These are phyloP conservation scores for Neoseiulus cucumeris DNA, from an alignment of 1,140 invertebrate species.

Conservation along the genomic window DNA sequence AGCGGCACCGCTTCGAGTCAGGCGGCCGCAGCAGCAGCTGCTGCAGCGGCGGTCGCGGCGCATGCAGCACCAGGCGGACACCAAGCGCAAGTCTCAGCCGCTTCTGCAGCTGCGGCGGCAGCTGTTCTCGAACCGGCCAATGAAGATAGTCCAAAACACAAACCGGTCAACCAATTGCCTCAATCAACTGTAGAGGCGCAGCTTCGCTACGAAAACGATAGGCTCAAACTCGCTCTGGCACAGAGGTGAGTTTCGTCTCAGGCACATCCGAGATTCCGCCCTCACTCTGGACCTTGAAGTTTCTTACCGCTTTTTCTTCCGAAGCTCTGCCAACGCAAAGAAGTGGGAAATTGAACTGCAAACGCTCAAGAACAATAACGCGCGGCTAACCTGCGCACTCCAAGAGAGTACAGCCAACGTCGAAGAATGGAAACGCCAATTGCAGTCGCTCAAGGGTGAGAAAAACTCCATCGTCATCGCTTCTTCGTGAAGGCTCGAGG, in stretches of 20 bases:
- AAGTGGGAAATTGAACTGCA: conserved; percentile 95
- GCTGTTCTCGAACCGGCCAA: conserved; percentile 15
- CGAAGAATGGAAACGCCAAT: conserved; percentile 91
- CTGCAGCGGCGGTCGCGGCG: conserved; percentile 34
- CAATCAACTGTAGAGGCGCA: conserved; percentile 49
- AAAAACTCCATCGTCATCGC: too few relatives aligned
- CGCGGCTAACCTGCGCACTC: conserved; percentile 73
- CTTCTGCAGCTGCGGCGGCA: background rate
- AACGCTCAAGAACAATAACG: conserved; percentile 87
- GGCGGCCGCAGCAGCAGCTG: conserved; percentile 29
- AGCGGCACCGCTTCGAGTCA: conserved; percentile 15
- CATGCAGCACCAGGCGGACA: conserved; percentile 7
- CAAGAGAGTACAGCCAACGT: conserved; percentile 95
- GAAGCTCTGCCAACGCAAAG: conserved; percentile 86
- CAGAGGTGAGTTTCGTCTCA: conserved; percentile 60
- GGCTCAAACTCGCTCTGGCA: conserved; percentile 77
- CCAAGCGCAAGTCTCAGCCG: background rate
- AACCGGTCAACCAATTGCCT: conserved; percentile 20
- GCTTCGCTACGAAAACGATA: conserved; percentile 89
- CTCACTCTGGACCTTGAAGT: background rate
- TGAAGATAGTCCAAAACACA: conserved; percentile 41
- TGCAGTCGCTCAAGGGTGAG: conserved; percentile 87
- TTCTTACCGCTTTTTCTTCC: conserved; percentile 20
- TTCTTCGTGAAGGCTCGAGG: too few relatives aligned
- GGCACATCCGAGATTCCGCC: too few relatives aligned